Conservation (phyloP, 2,888 invertebrate species). For the Lycaena phlaeas region DNA sequence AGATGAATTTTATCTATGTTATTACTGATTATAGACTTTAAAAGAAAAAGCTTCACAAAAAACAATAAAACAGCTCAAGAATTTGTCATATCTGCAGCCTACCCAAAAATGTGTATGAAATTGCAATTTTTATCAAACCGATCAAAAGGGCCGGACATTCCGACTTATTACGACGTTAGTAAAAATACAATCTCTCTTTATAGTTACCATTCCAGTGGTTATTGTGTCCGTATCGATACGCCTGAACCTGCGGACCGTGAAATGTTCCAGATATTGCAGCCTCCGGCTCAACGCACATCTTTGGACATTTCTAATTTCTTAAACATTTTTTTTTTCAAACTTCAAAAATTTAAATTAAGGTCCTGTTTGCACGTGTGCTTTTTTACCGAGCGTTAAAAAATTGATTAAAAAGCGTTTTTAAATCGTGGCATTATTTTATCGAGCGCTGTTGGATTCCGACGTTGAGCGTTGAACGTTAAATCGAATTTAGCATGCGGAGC, state of each 20-base stretch:
- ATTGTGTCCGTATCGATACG: constrained; percentile 69
- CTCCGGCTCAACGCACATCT: constrained; percentile 40
- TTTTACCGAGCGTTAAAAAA: too few species aligned
- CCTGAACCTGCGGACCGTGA: constrained; percentile 65
- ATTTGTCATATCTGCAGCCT: too few species aligned
- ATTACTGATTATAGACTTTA: too few species aligned
- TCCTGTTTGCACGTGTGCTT: too few species aligned
- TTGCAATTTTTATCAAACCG: constrained; percentile 66
- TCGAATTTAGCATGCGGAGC: too few species aligned
- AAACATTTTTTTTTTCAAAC: constrained; percentile 11
- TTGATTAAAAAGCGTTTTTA: too few species aligned
- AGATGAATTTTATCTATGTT: too few species aligned
- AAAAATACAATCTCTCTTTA: constrained; percentile 73
- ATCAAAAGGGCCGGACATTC: constrained; percentile 70
- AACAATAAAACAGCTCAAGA: too few species aligned
- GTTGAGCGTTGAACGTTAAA: too few species aligned
- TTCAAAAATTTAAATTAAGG: too few species aligned
- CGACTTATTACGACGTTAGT: constrained; percentile 71
- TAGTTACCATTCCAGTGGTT: constrained; percentile 72
- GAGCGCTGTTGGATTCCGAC: too few species aligned
- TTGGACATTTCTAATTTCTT: constrained; percentile 33
- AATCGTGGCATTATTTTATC: too few species aligned
- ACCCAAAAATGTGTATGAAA: constrained; percentile 47
- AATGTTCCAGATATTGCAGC: constrained; percentile 58
- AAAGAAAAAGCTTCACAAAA: not conserved